A percentile compares a stretch with the other conserved stretches of the same genome.
Conservation (phyloP, 1,140 invertebrate genomes). For the Zophobas atratus region DNA sequence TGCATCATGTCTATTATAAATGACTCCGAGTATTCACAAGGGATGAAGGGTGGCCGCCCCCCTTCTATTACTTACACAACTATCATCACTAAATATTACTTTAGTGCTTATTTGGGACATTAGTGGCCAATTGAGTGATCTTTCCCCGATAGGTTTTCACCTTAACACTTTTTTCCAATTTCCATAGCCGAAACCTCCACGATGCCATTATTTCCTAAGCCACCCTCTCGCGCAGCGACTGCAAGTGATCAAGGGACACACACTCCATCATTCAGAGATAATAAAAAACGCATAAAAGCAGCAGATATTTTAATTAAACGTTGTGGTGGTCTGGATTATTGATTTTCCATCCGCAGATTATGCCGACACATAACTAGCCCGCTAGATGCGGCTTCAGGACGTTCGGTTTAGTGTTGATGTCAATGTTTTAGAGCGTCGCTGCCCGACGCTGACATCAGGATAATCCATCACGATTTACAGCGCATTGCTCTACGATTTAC, state of each 20-base stretch:
- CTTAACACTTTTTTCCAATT: slow-evolving; percentile 12
- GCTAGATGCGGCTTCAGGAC: slow-evolving; percentile 29
- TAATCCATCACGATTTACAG: slow-evolving; percentile 64
- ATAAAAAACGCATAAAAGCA: slow-evolving; percentile 48
- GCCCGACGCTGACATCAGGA: slow-evolving; percentile 54
- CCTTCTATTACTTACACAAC: slow-evolving; percentile 47
- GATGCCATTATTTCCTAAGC: slow-evolving; percentile 40
- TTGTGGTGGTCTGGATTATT: slow-evolving; percentile 18
- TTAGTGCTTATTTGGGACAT: slow-evolving; percentile 37
- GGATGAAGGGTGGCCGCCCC: slow-evolving; percentile 34
- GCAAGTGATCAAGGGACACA: slow-evolving; percentile 56
- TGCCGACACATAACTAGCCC: slow-evolving; percentile 38
- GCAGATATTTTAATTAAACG: slow-evolving; percentile 37
- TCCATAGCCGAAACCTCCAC: slow-evolving; percentile 13
- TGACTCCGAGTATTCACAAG: slow-evolving; percentile 54
- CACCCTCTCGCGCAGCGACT: slow-evolving; percentile 40
- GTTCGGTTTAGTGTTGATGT: slow-evolving; percentile 54
- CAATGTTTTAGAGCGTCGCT: slow-evolving; percentile 54
- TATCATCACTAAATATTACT: slow-evolving; percentile 45
- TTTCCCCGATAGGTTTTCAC: slow-evolving; percentile 15
- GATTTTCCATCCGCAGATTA: slow-evolving; percentile 42
- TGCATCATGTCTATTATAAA: slow-evolving; percentile 63
- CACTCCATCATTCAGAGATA: slow-evolving; percentile 50
- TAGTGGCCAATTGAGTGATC: slow-evolving; percentile 37
- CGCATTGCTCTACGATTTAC: slow-evolving; percentile 61